phyloP scores from a whole-genome alignment of 2,888 invertebrate genomes.

The Anagyrus pseudococci region DNA sequence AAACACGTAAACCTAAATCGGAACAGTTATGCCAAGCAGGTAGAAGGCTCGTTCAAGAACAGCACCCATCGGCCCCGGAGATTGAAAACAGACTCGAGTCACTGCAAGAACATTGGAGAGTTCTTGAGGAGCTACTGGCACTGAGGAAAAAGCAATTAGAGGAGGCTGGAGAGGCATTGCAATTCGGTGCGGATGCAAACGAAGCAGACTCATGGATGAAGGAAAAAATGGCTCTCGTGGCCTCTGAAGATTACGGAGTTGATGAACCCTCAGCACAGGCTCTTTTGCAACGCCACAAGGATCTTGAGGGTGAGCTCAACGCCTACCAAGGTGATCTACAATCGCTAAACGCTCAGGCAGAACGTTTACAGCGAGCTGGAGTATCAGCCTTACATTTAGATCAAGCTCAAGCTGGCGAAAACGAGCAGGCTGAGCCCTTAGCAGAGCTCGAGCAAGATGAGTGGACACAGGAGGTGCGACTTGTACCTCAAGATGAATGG shows the following conservation, averaged over 20 bases:
- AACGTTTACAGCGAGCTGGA: constrained; percentile 76
- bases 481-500: constrained; percentile 91
- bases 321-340: constrained; percentile 89
- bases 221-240: constrained; percentile 91
- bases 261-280: constrained; percentile 93
- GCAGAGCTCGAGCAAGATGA: constrained; percentile 62
- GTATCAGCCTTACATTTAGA: constrained; percentile 72
- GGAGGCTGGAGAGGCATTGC: constrained; percentile 91
- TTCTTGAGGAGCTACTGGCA: constrained; percentile 83
- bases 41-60: constrained; percentile 76
- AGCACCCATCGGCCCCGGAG: constrained; percentile 82
- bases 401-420: constrained; percentile 49
- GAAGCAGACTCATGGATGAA: constrained; percentile 98
- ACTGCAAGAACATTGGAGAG: constrained; percentile 85
- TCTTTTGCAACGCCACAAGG: constrained; percentile 83
- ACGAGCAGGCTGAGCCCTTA: constrained; percentile 48
- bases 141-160: constrained; percentile 77
- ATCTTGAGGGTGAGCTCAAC: constrained; percentile 85
- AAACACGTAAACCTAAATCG: constrained; percentile 75
- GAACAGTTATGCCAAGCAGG: constrained; percentile 77
- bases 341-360: constrained; percentile 80
- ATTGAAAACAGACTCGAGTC: constrained; percentile 82
- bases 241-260: constrained; percentile 87
- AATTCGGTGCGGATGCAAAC: constrained; percentile 97
- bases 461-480: constrained; percentile 74